phyloP scores from a whole-genome alignment of 2,113 vertebrate species.

The Dermatemys mawii region DNA sequence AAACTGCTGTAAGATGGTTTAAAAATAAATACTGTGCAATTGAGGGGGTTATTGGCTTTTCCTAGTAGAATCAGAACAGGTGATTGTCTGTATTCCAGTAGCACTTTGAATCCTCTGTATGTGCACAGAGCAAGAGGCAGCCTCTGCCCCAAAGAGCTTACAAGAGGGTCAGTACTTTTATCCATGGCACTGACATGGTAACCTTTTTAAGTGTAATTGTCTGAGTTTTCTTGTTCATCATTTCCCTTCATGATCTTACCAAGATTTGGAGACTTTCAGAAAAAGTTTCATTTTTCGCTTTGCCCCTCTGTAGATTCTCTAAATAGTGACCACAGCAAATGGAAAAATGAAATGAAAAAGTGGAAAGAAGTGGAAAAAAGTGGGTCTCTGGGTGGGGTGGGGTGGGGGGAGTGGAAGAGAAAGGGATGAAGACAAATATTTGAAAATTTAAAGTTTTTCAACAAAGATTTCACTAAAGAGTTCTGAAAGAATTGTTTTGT shows the following conservation, averaged over 20 bases:
- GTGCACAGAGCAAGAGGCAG: not conserved
- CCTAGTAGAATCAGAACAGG: accelerated
- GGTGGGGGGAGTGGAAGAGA: not conserved
- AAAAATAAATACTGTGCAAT: not conserved
- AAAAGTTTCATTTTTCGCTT: not conserved
- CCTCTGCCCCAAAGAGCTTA: not conserved
- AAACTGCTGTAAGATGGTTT: not conserved
- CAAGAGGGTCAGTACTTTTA: not conserved
- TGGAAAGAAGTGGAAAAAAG: not conserved
- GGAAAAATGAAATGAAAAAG: not conserved
- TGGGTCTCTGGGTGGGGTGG: not conserved
- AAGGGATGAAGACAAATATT: not conserved
- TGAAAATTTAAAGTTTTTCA: not conserved
- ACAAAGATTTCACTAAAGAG: not conserved
- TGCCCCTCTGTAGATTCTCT: not conserved
- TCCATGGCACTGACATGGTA: not conserved
- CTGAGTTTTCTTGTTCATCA: not conserved
- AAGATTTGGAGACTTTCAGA: not conserved
- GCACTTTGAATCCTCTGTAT: not conserved
- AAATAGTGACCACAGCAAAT: not conserved
- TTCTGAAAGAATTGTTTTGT: not conserved
- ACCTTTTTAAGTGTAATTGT: not conserved
- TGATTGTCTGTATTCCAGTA: not conserved
- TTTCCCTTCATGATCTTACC: accelerated
- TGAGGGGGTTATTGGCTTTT: not conserved